phyloP scores from a whole-genome alignment of 2,888 invertebrate genomes.

The Ormyrus labotus region DNA sequence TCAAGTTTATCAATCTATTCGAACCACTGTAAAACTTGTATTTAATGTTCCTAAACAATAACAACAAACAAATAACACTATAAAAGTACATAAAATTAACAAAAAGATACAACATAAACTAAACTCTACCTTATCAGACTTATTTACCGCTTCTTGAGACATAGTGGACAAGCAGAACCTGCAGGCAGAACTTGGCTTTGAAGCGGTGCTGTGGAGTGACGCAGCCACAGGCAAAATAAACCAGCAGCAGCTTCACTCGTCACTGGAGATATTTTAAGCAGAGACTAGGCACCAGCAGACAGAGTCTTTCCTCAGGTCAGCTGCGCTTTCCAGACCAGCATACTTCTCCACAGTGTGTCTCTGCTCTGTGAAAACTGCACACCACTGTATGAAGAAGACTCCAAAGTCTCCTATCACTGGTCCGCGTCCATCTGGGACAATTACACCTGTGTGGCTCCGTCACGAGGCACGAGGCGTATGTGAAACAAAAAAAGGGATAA shows the following conservation, averaged over 20 bases:
- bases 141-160: constrained; percentile 29
- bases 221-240: constrained; percentile 10
- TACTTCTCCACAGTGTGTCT: neutral
- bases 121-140: constrained; percentile 36
- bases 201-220: no score
- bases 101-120: neutral
- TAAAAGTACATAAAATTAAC: neutral
- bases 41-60: no score
- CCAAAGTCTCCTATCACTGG: no score
- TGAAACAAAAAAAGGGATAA: constrained; percentile 7
- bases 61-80: neutral
- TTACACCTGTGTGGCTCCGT: neutral
- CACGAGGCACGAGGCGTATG: constrained; percentile 22
- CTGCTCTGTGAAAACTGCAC: neutral
- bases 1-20: no score
- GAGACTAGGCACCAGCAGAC: constrained; percentile 5
- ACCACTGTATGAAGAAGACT: no score
- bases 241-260: neutral
- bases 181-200: no score
- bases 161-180: constrained; percentile 24
- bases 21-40: no score
- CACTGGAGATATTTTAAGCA: constrained; percentile 30
- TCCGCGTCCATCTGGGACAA: neutral
- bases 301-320: neutral
- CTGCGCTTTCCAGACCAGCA: constrained; percentile 6